Percentiles rank a stretch among this genome's conserved stretches.
Evolutionary conservation across 37 sponge, comb jelly and placozoan species (phyloP).

Genomic region (Aplysina aerophoba): DNA sequence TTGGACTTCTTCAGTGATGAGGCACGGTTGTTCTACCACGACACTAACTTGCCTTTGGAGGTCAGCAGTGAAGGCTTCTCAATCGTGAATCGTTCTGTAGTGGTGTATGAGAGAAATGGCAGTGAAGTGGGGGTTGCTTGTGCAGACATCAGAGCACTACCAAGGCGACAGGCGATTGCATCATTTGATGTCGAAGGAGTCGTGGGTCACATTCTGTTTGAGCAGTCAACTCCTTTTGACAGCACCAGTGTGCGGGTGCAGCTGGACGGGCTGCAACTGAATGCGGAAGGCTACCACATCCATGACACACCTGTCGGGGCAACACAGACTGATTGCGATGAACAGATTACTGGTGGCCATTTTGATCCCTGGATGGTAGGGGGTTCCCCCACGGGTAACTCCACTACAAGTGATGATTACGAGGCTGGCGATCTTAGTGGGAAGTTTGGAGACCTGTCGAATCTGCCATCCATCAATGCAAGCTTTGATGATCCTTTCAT

Average conservation of each 20-base stretch:
- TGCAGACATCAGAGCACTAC: constrained; percentile 41
- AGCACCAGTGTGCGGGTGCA: constrained; percentile 50
- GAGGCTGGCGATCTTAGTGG: constrained; percentile 82
- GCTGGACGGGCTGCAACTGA: constrained; percentile 49
- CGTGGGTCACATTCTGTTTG: constrained; percentile 50
- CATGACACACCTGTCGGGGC: constrained; percentile 53
- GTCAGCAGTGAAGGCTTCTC: not conserved
- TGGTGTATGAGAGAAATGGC: constrained; percentile 55
- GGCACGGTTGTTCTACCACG: constrained; percentile 48
- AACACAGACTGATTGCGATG: not conserved
- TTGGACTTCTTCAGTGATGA: constrained; percentile 32
- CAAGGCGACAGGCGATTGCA: constrained; percentile 45
- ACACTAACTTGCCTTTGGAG: constrained; percentile 52
- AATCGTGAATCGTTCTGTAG: constrained; percentile 58
- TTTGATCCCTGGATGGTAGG: constrained; percentile 61
- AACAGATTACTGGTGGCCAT: constrained; percentile 38
- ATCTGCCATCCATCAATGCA: not conserved
- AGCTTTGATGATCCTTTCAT: constrained; percentile 56
- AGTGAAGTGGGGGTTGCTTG: constrained; percentile 48
- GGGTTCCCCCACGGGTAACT: not conserved
- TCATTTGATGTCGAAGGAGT: constrained; percentile 40
- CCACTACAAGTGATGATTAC: constrained; percentile 62
- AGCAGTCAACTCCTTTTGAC: constrained; percentile 63
- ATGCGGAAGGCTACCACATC: constrained; percentile 60
- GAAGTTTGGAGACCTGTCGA: constrained; percentile 61